Evolutionary conservation across 2,888 invertebrate species (phyloP), one percentile per base, ranked within the genome.

Genomic region (Agonopterix alstromeriana): DNA sequence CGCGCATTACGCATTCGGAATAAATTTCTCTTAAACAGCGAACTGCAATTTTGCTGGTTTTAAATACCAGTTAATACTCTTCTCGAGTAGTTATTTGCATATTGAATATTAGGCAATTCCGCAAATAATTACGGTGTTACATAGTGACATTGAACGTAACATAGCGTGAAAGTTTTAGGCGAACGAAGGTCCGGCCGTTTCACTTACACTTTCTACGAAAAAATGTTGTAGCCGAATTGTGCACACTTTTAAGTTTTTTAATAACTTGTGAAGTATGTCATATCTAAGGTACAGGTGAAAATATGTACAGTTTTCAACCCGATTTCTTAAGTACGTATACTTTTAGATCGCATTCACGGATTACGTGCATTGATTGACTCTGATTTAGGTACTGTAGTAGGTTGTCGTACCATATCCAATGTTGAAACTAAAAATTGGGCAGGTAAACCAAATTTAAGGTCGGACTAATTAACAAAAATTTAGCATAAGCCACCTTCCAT

Each of bases 121-220:
- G 8, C 35, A 40, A 41, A 41, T 36, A 12, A 45, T 45, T 27
- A 27, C 27, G 5, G 27, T 27, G 27, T 27, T 43, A 35, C 35
- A 42, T 54, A 47, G 53, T 53, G 42, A 48, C 51, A 53, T 53
- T 48, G 52, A 48, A 53, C 49, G 57, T 55, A 65, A 65, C 65
- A 65, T 65, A 56, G 61, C 67, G 77, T 72, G 79, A 79, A 79
- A 79, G 78, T 70, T 62, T 27, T 27, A 27, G 27, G 27, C 27
- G 53, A 54, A 51, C 61, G 60, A 77, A 76, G 75, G 76, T 73
- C 66, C 69, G 69, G 61, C 53, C 57, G 63, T 70, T 77, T 65
- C 64, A 67, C 68, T 68, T 77, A 73, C 77, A 77, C 83, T 84
- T 85, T 84, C 85, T 84, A 83, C 66, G 63, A 63, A 83, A 84